Percentiles rank a stretch among this genome's conserved stretches.
These are phyloP conservation scores for Pseudorhiza aurosa DNA, from an alignment of 30 jellyfish, hydroid and myxozoan genomes.

Conservation along the genomic window DNA sequence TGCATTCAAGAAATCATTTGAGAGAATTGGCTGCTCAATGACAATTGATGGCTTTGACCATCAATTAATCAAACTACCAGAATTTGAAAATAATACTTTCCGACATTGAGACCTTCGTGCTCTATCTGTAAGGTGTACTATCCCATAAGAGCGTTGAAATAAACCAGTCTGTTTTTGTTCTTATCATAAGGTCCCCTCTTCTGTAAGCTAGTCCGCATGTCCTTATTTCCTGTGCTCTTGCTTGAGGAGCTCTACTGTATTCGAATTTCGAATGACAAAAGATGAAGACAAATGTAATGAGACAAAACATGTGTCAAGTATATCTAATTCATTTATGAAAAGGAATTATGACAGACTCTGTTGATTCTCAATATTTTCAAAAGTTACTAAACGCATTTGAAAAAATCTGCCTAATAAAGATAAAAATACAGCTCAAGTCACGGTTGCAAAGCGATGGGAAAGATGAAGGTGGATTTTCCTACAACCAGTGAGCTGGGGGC, in stretches of 20 bases:
- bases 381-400: no score
- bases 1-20: constrained; percentile 30
- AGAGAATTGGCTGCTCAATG: constrained; percentile 48
- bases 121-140: not conserved
- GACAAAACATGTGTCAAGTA: no score
- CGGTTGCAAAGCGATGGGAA: no score
- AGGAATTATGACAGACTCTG: no score
- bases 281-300: no score
- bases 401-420: no score
- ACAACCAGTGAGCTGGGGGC: no score
- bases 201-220: constrained; percentile 11
- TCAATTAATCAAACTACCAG: constrained; percentile 33
- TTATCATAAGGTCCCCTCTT: constrained; percentile 1
- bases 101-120: constrained; percentile 20
- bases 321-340: no score
- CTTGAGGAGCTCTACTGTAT: constrained; percentile 13
- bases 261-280: no score
- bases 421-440: no score
- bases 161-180: constrained; percentile 32
- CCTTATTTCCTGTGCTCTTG: constrained; percentile 20
- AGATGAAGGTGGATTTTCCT: no score
- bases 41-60: constrained; percentile 38
- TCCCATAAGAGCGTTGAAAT: constrained; percentile 9
- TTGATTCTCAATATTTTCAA: no score
- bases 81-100: constrained; percentile 47